Conservation (phyloP, 2,797 vertebrate genomes). For the Melanogrammus aeglefinus region DNA sequence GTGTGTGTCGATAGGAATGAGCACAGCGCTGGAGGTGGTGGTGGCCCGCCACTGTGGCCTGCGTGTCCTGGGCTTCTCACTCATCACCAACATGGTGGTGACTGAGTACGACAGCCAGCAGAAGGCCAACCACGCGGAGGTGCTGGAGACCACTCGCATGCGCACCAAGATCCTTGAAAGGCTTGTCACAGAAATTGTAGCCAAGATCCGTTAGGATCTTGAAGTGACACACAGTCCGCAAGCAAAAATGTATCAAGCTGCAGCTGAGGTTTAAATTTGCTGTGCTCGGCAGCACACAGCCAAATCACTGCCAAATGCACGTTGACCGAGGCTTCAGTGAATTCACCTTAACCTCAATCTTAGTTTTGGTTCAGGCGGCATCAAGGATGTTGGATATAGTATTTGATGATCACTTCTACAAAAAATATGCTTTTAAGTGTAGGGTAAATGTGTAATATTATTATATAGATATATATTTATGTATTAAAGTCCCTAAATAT, state of each 20-base stretch:
- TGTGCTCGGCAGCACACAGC: too few species aligned
- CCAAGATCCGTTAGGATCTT: slow-evolving; percentile 44
- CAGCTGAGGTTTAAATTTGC: too few species aligned
- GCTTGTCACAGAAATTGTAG: slow-evolving; percentile 64
- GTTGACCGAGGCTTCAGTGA: neutral
- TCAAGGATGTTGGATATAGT: too few species aligned
- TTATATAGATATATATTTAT: neutral
- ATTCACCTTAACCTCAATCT: neutral
- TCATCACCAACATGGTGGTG: slow-evolving; percentile 84
- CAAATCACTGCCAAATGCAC: too few species aligned
- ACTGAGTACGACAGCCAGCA: slow-evolving; percentile 71
- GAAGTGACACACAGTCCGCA: too few species aligned
- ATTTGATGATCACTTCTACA: too few species aligned
- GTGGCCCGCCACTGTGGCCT: slow-evolving; percentile 83
- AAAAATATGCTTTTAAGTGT: too few species aligned
- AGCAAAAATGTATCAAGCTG: too few species aligned
- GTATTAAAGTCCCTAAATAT: neutral
- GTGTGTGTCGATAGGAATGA: slow-evolving; percentile 75
- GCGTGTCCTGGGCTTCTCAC: slow-evolving; percentile 81
- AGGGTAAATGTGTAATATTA: too few species aligned
- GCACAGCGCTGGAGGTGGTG: slow-evolving; percentile 84
- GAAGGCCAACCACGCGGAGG: slow-evolving; percentile 74
- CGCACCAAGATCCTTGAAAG: slow-evolving; percentile 66
- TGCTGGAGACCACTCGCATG: slow-evolving; percentile 66
- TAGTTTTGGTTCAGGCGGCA: too few species aligned